Evolutionary conservation across 1,140 invertebrate genomes (phyloP).

Genomic region (Bombus difficillimus): DNA sequence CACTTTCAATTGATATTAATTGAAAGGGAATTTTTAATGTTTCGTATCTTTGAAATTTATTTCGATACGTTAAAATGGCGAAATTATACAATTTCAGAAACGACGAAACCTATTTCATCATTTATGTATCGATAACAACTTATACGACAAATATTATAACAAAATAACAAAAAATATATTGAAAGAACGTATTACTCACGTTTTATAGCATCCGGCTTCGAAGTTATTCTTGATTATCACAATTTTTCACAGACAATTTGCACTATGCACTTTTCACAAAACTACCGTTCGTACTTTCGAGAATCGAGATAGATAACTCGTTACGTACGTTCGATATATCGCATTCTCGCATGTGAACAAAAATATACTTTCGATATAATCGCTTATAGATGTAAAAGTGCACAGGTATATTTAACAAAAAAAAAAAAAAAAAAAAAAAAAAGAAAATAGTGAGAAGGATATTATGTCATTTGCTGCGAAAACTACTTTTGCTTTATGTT

Average conservation of each 20-base stretch:
- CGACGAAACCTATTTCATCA: neutral
- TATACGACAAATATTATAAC: neutral
- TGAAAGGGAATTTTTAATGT: neutral
- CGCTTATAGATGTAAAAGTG: no score
- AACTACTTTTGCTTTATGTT: constrained; percentile 80
- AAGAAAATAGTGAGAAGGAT: neutral
- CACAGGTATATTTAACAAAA: neutral
- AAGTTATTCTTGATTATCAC: neutral
- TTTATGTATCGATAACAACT: no score
- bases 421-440: neutral
- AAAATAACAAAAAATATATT: neutral
- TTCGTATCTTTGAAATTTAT: neutral
- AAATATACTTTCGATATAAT: neutral
- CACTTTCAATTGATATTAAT: neutral
- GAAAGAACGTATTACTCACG: neutral
- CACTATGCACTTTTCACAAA: neutral
- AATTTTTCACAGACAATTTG: neutral
- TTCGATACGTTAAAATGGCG: neutral
- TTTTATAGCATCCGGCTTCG: neutral
- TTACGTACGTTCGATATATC: neutral
- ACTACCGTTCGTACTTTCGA: neutral
- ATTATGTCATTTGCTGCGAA: constrained; percentile 85
- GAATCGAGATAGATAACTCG: neutral
- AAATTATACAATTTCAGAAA: no score
- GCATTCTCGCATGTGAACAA: neutral